Evolutionary conservation across 1,140 invertebrate species (phyloP).

Genomic region (Thaumetopoea pityocampa): DNA sequence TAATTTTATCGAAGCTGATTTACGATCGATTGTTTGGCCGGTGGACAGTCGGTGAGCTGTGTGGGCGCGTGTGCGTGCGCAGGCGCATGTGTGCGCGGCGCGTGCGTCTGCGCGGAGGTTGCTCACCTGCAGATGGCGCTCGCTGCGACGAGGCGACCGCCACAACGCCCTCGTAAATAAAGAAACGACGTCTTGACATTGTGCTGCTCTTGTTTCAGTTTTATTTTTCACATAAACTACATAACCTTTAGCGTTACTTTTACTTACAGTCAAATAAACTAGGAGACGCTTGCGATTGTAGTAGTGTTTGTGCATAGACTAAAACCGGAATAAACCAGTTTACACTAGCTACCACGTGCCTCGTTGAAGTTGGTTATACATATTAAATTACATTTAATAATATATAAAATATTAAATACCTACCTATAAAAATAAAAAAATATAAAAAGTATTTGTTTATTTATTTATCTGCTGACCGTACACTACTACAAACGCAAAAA

Average conservation of each 20-base stretch:
- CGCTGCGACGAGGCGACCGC: constrained; percentile 39
- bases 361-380: too few relatives aligned
- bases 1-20: constrained; percentile 74
- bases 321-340: too few relatives aligned
- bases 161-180: constrained; percentile 64
- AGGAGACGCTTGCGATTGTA: too few relatives aligned
- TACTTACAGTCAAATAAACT: constrained; percentile 2
- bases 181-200: constrained; percentile 43
- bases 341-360: too few relatives aligned
- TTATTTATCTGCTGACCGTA: too few relatives aligned
- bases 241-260: constrained; percentile 24
- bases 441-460: too few relatives aligned
- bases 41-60: constrained; percentile 55
- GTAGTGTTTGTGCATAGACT: too few relatives aligned
- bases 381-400: too few relatives aligned
- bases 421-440: too few relatives aligned
- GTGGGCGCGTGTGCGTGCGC: constrained; percentile 58
- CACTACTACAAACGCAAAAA: too few relatives aligned
- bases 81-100: constrained; percentile 58
- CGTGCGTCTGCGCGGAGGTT: constrained; percentile 35
- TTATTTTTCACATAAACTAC: constrained; percentile 46
- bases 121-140: constrained; percentile 65
- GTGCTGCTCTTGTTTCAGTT: constrained; percentile 42
- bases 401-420: too few relatives aligned
- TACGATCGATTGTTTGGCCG: constrained; percentile 73